phyloP scores from a whole-genome alignment of 2,113 vertebrate species.

The Sceloporus tristichus region DNA sequence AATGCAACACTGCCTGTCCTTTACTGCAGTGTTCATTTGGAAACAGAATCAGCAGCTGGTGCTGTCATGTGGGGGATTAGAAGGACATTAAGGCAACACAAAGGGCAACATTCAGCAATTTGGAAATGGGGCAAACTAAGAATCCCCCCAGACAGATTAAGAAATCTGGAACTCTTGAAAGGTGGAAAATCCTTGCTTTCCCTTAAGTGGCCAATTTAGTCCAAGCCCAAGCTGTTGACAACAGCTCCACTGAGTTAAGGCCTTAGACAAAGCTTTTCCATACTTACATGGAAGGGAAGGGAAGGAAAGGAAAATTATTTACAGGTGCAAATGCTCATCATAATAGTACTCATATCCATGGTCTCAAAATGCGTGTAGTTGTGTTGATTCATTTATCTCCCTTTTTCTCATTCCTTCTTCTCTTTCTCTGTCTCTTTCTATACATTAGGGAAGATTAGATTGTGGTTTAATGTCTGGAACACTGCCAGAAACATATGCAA shows the following conservation, averaged over 20 bases:
- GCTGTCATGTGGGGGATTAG: neutral
- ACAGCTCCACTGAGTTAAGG: constrained; percentile 33
- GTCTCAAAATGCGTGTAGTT: neutral
- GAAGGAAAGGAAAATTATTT: too few relatives aligned
- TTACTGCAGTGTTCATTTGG: neutral
- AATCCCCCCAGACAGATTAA: constrained; percentile 12
- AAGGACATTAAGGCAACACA: neutral
- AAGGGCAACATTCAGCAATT: neutral
- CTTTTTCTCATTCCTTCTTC: neutral
- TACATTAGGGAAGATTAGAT: too few relatives aligned
- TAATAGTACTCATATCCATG: neutral
- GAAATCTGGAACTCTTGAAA: constrained; percentile 19
- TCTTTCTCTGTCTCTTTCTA: too few relatives aligned
- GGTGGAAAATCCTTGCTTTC: constrained; percentile 18
- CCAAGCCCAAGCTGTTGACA: constrained; percentile 47
- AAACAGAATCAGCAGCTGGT: neutral
- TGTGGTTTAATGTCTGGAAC: too few relatives aligned
- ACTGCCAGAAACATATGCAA: too few relatives aligned
- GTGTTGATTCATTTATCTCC: neutral
- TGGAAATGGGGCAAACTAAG: constrained; percentile 16
- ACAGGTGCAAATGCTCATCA: neutral
- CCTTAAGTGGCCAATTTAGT: constrained; percentile 17
- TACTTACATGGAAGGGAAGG: neutral
- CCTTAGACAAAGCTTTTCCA: neutral
- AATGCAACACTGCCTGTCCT: constrained; percentile 1